phyloP scores from a whole-genome alignment of 2,797 vertebrate genomes.

The Microhierax caerulescens region DNA sequence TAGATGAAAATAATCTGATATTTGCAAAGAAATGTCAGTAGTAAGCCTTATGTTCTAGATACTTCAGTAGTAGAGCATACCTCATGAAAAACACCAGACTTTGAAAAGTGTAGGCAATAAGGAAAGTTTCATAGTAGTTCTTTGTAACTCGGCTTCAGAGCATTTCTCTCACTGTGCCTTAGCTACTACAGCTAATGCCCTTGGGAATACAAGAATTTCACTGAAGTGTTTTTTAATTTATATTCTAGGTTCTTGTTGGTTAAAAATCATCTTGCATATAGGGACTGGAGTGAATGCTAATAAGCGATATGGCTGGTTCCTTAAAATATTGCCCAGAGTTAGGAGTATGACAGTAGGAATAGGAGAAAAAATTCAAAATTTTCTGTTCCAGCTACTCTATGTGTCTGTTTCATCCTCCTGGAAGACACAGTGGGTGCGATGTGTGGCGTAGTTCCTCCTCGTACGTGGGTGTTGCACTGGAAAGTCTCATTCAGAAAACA shows the following conservation, averaged over 20 bases:
- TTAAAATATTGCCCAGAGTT: not conserved
- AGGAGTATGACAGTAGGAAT: not conserved
- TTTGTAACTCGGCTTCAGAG: not conserved
- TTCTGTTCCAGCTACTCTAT: not conserved
- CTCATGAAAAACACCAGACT: not conserved
- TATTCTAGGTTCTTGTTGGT: not conserved
- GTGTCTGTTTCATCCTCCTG: not conserved
- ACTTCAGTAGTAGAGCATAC: not conserved
- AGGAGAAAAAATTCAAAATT: not conserved
- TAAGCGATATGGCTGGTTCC: not conserved
- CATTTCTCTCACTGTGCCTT: not conserved
- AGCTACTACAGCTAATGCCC: not conserved
- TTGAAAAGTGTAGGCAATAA: not conserved
- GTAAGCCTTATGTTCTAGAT: not conserved
- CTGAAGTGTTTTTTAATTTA: not conserved
- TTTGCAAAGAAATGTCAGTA: not conserved
- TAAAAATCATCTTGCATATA: not conserved
- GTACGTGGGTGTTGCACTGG: rapidly evolving
- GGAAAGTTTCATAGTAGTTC: not conserved
- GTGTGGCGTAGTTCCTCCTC: not conserved
- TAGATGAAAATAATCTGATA: not conserved
- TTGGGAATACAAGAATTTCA: not conserved
- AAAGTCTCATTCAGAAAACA: not conserved
- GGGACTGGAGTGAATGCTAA: not conserved
- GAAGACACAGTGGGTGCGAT: not conserved